These are phyloP conservation scores for Tichodroma muraria DNA, from an alignment of 2,113 vertebrate genomes.

Conservation along the genomic window DNA sequence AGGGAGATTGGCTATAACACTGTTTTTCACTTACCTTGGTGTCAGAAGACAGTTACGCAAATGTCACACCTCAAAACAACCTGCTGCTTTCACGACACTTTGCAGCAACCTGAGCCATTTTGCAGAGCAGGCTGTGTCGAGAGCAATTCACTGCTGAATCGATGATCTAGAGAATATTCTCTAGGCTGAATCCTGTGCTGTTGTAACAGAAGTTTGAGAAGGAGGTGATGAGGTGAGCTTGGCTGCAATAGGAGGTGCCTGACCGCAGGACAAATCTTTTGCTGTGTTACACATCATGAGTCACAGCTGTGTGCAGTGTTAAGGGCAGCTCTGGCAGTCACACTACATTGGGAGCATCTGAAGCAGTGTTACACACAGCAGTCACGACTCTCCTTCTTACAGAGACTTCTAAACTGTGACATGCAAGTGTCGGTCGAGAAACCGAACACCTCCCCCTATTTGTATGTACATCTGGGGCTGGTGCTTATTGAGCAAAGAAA, in stretches of 20 bases:
- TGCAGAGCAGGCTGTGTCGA: background rate
- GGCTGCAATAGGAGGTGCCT: background rate
- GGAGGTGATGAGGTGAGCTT: background rate
- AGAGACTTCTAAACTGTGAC: background rate
- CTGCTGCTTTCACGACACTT: background rate
- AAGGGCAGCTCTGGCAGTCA: background rate
- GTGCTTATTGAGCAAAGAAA: background rate
- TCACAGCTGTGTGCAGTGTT: background rate
- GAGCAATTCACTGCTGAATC: background rate
- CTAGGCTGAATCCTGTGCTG: background rate
- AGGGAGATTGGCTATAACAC: background rate
- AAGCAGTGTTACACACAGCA: background rate
- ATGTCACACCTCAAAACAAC: background rate
- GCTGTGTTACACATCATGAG: background rate
- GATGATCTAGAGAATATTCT: background rate
- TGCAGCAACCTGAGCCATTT: background rate
- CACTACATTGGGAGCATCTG: background rate
- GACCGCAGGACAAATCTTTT: background rate
- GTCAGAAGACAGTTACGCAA: background rate
- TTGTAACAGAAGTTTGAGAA: background rate
- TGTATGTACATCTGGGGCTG: background rate
- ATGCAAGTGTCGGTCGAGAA: background rate
- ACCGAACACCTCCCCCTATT: background rate
- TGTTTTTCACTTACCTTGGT: background rate
- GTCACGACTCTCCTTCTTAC: constrained; percentile 3